A percentile compares a stretch with the other conserved stretches of the same genome.
These are phyloP conservation scores for Hofmannophila pseudospretella DNA, from an alignment of 2,888 invertebrate genomes.

Conservation along the genomic window DNA sequence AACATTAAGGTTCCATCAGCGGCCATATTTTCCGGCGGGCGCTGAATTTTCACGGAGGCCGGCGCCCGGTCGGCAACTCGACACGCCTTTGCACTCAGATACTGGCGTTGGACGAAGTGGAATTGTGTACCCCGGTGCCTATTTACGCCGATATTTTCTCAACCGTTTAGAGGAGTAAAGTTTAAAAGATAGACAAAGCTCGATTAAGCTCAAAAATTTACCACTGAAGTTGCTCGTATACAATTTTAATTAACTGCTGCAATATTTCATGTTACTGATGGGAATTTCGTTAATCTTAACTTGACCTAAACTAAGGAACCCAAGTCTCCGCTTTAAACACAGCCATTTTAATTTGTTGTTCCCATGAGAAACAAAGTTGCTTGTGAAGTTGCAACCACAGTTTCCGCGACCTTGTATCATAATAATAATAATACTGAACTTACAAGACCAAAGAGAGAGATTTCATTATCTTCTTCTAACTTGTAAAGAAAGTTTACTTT, in stretches of 20 bases:
- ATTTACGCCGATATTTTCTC: conserved; percentile 55
- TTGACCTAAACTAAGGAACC: too few relatives aligned
- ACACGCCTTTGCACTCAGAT: conserved; percentile 76
- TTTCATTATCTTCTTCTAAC: conserved; percentile 1
- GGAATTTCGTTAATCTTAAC: too few relatives aligned
- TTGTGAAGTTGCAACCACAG: neutral
- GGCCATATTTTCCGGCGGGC: conserved; percentile 67
- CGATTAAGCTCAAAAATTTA: too few relatives aligned
- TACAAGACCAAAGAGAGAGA: conserved; percentile 6
- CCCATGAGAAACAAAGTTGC: neutral
- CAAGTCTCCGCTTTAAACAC: conserved; percentile 2
- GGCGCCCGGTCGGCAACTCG: conserved; percentile 50
- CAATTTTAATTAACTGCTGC: too few relatives aligned
- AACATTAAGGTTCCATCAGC: conserved; percentile 74
- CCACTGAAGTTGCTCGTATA: too few relatives aligned
- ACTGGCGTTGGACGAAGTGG: conserved; percentile 53
- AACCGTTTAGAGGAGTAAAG: conserved; percentile 33
- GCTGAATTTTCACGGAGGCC: conserved; percentile 65
- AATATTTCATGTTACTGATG: too few relatives aligned
- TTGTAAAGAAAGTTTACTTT: conserved; percentile 6
- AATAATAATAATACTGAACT: conserved; percentile 3
- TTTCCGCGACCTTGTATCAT: neutral
- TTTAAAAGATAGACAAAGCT: conserved; percentile 24
- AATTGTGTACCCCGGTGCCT: conserved; percentile 56
- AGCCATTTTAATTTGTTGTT: conserved; percentile 3